phyloP scores from a whole-genome alignment of 2,888 invertebrate genomes.

The Malthinus seriepunctatus region DNA sequence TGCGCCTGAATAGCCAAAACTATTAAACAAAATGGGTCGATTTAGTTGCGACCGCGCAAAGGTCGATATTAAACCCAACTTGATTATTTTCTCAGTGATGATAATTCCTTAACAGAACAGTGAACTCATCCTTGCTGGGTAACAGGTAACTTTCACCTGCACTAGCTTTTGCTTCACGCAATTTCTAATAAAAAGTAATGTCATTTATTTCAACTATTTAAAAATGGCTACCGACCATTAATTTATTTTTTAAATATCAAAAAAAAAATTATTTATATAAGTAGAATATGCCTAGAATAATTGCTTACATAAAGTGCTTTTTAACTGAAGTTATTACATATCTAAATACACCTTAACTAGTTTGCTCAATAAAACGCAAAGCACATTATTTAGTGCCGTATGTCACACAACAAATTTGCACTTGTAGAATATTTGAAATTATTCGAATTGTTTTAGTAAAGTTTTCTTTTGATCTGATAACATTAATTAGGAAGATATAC shows the following conservation, averaged over 20 bases:
- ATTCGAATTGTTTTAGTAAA: constrained; percentile 23
- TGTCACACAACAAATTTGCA: constrained; percentile 27
- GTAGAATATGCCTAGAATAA: neutral
- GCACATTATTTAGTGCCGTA: constrained; percentile 30
- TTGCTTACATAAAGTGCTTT: neutral
- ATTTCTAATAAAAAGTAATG: constrained; percentile 11
- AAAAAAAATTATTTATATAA: neutral
- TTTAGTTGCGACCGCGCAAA: constrained; percentile 44
- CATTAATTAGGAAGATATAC: neutral
- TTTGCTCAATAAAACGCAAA: constrained; percentile 32
- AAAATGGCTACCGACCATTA: neutral
- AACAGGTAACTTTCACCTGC: constrained; percentile 45
- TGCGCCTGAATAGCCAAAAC: constrained; percentile 15
- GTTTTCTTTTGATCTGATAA: constrained; percentile 7
- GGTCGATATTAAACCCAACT: constrained; percentile 27
- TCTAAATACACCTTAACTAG: constrained; percentile 18
- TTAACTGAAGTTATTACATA: no score
- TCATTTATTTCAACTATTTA: neutral
- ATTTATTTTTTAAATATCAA: neutral
- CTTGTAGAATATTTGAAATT: constrained; percentile 24
- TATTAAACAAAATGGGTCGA: constrained; percentile 33
- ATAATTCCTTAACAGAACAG: constrained; percentile 37
- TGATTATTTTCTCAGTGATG: constrained; percentile 31
- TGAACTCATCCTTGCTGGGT: constrained; percentile 42
- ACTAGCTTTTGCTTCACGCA: constrained; percentile 34